phyloP scores from a whole-genome alignment of 1,140 invertebrate genomes.

The Drosophila nannoptera region DNA sequence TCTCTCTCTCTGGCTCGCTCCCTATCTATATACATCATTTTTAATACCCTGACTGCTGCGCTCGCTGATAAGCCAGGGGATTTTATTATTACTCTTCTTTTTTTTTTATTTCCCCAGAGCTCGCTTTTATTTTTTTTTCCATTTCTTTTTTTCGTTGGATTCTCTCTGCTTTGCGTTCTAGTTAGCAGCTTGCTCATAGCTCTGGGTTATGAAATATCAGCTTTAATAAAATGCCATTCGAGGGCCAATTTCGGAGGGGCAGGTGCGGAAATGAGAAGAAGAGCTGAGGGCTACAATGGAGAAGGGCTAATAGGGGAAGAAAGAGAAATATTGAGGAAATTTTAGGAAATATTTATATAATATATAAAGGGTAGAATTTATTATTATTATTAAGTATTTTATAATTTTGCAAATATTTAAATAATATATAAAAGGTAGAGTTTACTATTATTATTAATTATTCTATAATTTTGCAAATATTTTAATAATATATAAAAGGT shows the following conservation, averaged over 20 bases:
- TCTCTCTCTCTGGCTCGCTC: slow-evolving; percentile 8
- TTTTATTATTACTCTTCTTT: slow-evolving; percentile 61
- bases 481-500: no score
- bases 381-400: no score
- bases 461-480: no score
- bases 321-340: no score
- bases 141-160: not conserved
- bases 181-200: slow-evolving; percentile 37
- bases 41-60: slow-evolving; percentile 56
- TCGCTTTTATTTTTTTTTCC: slow-evolving; percentile 25
- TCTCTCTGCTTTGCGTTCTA: slow-evolving; percentile 29
- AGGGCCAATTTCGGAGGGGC: slow-evolving; percentile 7
- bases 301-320: no score
- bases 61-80: slow-evolving; percentile 72
- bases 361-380: no score
- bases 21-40: slow-evolving; percentile 7
- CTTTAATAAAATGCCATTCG: slow-evolving; percentile 28
- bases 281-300: no score
- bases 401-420: no score
- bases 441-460: no score
- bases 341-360: no score
- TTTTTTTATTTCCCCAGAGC: slow-evolving; percentile 36
- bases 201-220: slow-evolving; percentile 27
- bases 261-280: not conserved
- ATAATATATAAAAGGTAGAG: no score